phyloP scores from a whole-genome alignment of 2,113 vertebrate species.

The Speoplatyrhinus poulsoni region DNA sequence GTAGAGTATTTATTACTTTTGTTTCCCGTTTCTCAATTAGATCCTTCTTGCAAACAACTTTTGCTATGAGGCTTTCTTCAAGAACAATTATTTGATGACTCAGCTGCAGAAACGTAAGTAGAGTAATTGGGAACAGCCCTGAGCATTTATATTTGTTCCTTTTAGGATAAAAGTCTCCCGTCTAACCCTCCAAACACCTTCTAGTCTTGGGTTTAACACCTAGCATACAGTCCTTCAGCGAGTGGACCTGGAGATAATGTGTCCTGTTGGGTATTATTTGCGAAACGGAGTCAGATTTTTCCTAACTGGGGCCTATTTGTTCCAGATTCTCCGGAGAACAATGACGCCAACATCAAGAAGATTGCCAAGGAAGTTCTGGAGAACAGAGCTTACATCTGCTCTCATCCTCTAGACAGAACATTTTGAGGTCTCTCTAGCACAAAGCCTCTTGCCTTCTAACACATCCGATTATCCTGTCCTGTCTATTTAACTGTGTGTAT shows the following conservation, averaged over 20 bases:
- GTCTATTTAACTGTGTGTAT: conserved; percentile 13
- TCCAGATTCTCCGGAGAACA: conserved; percentile 87
- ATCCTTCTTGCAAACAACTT: conserved; percentile 88
- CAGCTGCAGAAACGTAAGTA: conserved; percentile 88
- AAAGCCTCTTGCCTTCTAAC: background rate
- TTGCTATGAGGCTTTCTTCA: conserved; percentile 83
- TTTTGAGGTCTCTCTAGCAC: conserved; percentile 65
- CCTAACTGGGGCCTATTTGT: conserved; percentile 31
- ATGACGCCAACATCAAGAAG: conserved; percentile 88
- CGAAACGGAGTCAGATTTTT: conserved; percentile 9
- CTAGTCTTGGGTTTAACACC: too few relatives aligned
- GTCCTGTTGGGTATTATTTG: conserved; percentile 13
- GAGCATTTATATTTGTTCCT: conserved; percentile 27
- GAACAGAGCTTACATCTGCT: conserved; percentile 84
- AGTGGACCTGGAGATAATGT: background rate
- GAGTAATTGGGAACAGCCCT: conserved; percentile 67
- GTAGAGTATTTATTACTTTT: background rate
- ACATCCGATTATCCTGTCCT: background rate
- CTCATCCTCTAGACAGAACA: conserved; percentile 89
- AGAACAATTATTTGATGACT: conserved; percentile 85
- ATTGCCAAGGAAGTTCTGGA: conserved; percentile 86
- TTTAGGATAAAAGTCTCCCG: conserved; percentile 51
- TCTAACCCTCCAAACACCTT: conserved; percentile 1
- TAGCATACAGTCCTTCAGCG: background rate
- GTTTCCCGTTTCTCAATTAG: conserved; percentile 62